These are phyloP conservation scores for Lepilemur ruficaudatus DNA, from an alignment of 2,797 vertebrate species.

Conservation along the genomic window DNA sequence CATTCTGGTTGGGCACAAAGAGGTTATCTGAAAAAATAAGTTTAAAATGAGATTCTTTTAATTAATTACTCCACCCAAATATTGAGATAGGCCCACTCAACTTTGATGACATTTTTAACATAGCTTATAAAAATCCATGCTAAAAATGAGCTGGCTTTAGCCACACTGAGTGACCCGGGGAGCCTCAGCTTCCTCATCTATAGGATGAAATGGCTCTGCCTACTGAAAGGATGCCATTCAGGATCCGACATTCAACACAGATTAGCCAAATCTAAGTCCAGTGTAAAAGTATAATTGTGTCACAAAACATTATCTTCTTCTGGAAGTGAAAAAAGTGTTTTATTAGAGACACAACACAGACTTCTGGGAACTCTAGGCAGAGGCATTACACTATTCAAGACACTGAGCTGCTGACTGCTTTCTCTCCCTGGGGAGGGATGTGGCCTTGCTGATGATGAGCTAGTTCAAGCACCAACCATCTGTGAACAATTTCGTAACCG, in stretches of 20 bases:
- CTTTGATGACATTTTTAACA: rapidly evolving
- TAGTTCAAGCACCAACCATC: neutral
- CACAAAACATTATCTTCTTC: neutral
- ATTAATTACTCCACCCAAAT: neutral
- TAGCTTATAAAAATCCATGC: neutral
- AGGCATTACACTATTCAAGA: neutral
- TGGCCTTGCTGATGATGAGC: neutral
- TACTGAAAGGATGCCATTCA: neutral
- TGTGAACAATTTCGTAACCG: neutral
- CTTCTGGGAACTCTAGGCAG: neutral
- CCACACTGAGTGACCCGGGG: rapidly evolving
- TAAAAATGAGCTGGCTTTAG: neutral
- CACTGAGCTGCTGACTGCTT: neutral
- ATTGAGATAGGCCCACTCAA: neutral
- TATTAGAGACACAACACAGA: neutral
- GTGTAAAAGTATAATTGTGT: neutral
- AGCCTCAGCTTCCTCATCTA: neutral
- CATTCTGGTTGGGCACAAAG: conserved; percentile 96
- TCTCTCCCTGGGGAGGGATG: neutral
- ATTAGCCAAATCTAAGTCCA: neutral
- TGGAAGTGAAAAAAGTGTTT: neutral
- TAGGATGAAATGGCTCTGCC: neutral
- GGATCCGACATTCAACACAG: neutral
- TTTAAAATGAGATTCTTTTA: conserved; percentile 26
- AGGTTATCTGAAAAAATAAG: conserved; percentile 92